Conservation (phyloP, 2,113 vertebrate species). For the Epinephelus moara region DNA sequence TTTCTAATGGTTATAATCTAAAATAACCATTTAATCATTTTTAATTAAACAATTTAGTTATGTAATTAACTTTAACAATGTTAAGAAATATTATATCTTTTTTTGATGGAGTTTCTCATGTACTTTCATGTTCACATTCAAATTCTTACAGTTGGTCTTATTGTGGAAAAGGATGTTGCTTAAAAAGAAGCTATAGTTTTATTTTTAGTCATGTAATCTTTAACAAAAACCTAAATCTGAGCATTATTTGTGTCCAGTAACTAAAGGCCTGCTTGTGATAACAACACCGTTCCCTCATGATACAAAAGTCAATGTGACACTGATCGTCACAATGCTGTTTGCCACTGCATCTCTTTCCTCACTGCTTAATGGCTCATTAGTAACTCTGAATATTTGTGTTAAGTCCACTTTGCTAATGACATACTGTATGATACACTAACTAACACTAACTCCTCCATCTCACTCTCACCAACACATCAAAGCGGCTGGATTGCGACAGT, state of each 20-base stretch:
- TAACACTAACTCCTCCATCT: constrained; percentile 52
- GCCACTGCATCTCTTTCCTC: constrained; percentile 31
- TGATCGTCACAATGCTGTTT: constrained; percentile 9
- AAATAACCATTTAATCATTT: too few species aligned
- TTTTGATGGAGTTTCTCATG: background rate
- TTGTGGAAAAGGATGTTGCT: too few species aligned
- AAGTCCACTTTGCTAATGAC: constrained; percentile 38
- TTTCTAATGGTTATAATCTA: background rate
- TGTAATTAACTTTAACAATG: background rate
- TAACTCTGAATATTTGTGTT: constrained; percentile 17
- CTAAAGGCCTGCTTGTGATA: constrained; percentile 2
- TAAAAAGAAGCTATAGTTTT: too few species aligned
- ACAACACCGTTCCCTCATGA: background rate
- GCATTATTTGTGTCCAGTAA: background rate
- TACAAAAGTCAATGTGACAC: background rate
- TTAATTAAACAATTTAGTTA: too few species aligned
- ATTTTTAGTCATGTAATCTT: background rate
- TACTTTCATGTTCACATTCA: background rate
- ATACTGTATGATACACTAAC: constrained; percentile 59
- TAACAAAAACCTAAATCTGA: background rate
- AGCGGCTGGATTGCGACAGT: constrained; percentile 94
- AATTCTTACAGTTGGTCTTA: background rate
- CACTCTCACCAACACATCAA: constrained; percentile 51
- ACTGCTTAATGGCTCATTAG: constrained; percentile 17
- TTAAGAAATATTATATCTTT: background rate